A percentile compares a stretch with the other conserved stretches of the same genome.
phyloP scores from a whole-genome alignment of 2,113 vertebrate species.

The Lampris incognitus region DNA sequence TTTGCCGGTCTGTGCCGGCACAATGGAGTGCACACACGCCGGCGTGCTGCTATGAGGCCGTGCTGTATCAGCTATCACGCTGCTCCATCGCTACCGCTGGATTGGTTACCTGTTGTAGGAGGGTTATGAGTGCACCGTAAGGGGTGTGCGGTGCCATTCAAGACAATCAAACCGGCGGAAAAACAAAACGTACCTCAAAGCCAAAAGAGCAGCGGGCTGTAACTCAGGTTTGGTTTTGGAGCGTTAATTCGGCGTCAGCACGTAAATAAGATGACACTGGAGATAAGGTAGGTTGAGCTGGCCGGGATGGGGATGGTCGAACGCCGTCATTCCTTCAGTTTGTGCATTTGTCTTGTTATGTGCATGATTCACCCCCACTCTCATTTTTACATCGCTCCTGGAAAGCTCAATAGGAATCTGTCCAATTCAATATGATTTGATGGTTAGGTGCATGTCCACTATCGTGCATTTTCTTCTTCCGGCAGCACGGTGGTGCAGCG shows the following conservation, averaged over 20 bases:
- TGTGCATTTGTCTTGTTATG: no score
- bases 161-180: background rate
- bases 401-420: no score
- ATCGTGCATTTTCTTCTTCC: no score
- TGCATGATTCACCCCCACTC: background rate
- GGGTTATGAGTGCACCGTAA: conserved; percentile 3
- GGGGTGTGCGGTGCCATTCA: no score
- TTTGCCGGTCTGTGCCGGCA: conserved; percentile 36
- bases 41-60: conserved; percentile 27
- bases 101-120: conserved; percentile 47
- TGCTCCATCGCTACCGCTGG: conserved; percentile 3
- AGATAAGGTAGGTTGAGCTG: conserved; percentile 7
- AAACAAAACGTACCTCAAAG: conserved; percentile 19
- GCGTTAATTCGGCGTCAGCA: background rate
- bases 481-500: no score
- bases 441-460: no score
- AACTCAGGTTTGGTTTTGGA: background rate
- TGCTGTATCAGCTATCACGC: conserved; percentile 58
- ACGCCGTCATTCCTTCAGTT: background rate
- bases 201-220: background rate
- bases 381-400: background rate
- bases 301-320: background rate
- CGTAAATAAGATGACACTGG: background rate
- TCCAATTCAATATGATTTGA: no score
- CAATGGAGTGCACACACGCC: conserved; percentile 40